A percentile compares a stretch with the other conserved stretches of the same genome.
phyloP scores from a whole-genome alignment of 2,113 vertebrate species.

The Tragelaphus scriptus region DNA sequence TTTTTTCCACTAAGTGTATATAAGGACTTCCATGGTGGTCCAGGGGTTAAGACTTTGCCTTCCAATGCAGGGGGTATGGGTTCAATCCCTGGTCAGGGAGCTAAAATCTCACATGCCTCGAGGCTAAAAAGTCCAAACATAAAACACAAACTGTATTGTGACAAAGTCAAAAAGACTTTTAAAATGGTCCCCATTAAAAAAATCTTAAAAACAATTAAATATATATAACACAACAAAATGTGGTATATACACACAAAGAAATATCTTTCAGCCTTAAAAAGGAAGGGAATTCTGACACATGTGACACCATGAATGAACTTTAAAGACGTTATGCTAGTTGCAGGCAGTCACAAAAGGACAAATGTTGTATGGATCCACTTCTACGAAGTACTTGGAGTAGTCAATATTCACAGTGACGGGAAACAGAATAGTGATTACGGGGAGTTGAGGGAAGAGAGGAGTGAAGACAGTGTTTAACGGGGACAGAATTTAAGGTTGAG shows the following conservation, averaged over 20 bases:
- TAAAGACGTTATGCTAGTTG: not conserved
- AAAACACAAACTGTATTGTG: not conserved
- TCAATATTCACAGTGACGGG: not conserved
- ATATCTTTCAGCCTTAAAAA: not conserved
- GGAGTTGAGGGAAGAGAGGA: not conserved
- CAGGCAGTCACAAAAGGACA: not conserved
- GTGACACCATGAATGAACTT: not conserved
- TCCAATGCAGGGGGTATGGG: not conserved
- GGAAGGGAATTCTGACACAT: not conserved
- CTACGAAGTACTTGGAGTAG: not conserved
- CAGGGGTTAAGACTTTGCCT: not conserved
- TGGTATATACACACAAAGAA: no score
- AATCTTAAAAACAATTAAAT: not conserved
- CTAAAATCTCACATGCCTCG: not conserved
- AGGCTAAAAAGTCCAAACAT: not conserved
- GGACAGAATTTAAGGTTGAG: not conserved
- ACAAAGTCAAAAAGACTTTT: not conserved
- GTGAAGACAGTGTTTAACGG: not conserved
- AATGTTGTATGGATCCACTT: not conserved
- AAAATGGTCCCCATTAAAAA: not conserved
- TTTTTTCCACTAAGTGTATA: not conserved
- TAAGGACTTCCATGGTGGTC: not conserved
- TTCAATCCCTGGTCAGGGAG: not conserved
- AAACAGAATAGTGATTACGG: accelerated
- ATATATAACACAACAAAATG: not conserved